These are phyloP conservation scores for Mystacornis crossleyi DNA, from an alignment of 2,113 vertebrate species.

Conservation along the genomic window DNA sequence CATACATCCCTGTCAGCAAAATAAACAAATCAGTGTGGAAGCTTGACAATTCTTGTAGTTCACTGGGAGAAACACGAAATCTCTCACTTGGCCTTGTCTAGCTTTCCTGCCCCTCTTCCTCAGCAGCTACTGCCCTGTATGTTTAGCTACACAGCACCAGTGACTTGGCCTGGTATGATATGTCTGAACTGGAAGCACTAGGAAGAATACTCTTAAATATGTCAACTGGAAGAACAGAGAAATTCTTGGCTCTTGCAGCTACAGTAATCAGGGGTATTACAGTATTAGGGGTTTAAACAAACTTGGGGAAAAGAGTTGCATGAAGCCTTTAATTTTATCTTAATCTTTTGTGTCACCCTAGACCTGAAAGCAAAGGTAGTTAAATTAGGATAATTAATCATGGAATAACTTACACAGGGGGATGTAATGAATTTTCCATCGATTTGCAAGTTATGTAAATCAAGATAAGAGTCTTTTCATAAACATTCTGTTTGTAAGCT, in stretches of 20 bases:
- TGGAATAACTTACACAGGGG: background rate
- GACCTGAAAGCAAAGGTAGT: background rate
- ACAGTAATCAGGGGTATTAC: background rate
- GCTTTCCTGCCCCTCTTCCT: background rate
- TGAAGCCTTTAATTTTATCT: background rate
- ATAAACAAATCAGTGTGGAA: background rate
- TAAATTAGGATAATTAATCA: conserved; percentile 14
- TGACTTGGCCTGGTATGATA: background rate
- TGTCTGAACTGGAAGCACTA: background rate
- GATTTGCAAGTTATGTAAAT: background rate
- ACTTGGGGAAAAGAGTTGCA: background rate
- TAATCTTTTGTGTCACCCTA: background rate
- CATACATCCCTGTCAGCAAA: background rate
- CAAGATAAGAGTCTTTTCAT: background rate
- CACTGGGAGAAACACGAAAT: background rate
- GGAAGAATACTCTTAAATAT: background rate
- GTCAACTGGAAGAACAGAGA: background rate
- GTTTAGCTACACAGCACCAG: background rate
- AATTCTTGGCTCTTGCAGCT: background rate
- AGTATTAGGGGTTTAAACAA: background rate
- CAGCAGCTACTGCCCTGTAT: background rate
- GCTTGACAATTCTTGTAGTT: background rate
- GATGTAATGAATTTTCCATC: background rate
- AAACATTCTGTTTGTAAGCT: background rate
- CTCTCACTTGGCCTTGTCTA: background rate